A percentile compares a stretch with the other conserved stretches of the same genome.
Conservation (phyloP, 2,113 vertebrate genomes). For the Hiodon tergisus region DNA sequence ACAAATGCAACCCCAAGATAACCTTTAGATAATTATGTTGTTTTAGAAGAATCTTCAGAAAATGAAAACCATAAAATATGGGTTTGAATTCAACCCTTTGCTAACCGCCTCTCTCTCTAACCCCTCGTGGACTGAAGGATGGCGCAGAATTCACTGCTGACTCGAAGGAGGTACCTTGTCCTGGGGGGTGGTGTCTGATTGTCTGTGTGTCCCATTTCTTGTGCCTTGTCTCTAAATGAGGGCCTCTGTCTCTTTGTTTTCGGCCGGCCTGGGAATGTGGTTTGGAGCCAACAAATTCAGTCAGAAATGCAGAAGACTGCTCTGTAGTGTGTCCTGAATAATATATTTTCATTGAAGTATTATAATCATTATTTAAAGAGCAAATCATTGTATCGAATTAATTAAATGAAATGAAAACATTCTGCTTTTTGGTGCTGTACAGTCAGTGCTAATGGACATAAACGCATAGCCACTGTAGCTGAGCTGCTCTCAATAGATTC, state of each 20-base stretch:
- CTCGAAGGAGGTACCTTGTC: constrained; percentile 64
- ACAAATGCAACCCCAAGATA: too few species aligned
- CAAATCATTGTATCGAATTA: too few species aligned
- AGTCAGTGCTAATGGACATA: too few species aligned
- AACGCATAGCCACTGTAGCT: too few species aligned
- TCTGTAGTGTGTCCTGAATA: too few species aligned
- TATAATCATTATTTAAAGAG: too few species aligned
- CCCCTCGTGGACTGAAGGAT: constrained; percentile 59
- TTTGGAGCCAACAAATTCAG: neutral
- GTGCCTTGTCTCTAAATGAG: neutral
- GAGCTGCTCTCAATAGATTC: too few species aligned
- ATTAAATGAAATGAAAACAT: too few species aligned
- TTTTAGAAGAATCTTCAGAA: neutral
- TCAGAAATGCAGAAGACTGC: too few species aligned
- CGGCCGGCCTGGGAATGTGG: too few species aligned
- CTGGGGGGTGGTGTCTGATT: constrained; percentile 33
- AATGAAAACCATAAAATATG: neutral
- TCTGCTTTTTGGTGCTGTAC: too few species aligned
- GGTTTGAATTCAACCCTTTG: constrained; percentile 1
- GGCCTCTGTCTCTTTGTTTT: neutral
- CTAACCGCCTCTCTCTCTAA: constrained; percentile 44
- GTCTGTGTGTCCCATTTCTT: constrained; percentile 1
- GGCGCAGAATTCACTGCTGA: constrained; percentile 53
- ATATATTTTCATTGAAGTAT: too few species aligned
- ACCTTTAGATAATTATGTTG: neutral